Evolutionary conservation across 2,797 vertebrate species (phyloP), one percentile per base, ranked within the genome.

Genomic region (Etheostoma nigrum): DNA sequence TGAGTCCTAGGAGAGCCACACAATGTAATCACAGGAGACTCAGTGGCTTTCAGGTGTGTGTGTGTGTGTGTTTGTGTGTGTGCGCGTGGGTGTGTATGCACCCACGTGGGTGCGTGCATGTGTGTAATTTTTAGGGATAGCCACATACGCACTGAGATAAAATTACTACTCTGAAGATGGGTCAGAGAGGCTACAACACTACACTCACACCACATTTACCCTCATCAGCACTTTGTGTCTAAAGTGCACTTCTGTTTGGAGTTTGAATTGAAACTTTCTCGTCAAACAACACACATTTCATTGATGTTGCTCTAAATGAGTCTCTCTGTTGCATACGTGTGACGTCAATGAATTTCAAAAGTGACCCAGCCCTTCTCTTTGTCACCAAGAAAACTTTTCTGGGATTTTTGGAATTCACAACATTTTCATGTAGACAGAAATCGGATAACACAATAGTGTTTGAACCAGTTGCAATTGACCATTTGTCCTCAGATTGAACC

Each of bases 11-110:
- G 81, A 88, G 84, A 79, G 75, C 48, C 27, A 71, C 78, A 81
- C 79, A 85, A 69, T 86, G 84, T 90, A 88, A 88, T 90, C 88
- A 84, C 85, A 76, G 73, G 68, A 81, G 82, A 76, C 70, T 67
- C 61, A 61, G 82, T 54, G 36, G 72, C 64, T 68, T 67, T 66
- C 48, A 71, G 62, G 51, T 79, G 61, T 75, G 66, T 71, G 19
- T 21, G 8, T 49, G 25, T 36, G 60, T 72, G 60, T 64, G 55
- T 47, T n/a, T 71, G 44, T 64, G 65, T 58, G 62, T 36, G 68
- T 54, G 55, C 49, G n/a, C 11, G 21, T 60, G 53, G 6, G 30
- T 10, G 36, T 36, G 2, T 2, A 2, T 10, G 9, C 9, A 1
- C 36, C 9, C 36, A 36, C 9, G 62, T 36, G 64, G 54, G 68